These are phyloP conservation scores for Cephus pygmeus DNA, from an alignment of 2,888 invertebrate species.

Conservation along the genomic window DNA sequence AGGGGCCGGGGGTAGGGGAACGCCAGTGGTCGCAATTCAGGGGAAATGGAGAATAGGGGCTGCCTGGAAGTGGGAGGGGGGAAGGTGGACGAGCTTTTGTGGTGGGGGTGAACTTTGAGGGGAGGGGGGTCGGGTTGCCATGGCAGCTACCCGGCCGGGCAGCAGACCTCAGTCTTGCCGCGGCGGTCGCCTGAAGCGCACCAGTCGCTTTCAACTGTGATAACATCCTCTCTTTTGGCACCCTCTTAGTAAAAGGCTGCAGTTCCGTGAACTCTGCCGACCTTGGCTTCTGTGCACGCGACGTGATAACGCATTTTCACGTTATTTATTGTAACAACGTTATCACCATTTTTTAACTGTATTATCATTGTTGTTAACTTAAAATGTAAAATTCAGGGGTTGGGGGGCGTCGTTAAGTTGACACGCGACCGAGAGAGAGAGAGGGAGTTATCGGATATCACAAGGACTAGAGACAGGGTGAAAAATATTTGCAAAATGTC, in stretches of 20 bases:
- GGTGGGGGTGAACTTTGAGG: background rate
- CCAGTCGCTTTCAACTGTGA: slow-evolving; percentile 27
- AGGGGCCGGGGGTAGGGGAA: too few relatives aligned
- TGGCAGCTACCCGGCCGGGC: slow-evolving; percentile 64
- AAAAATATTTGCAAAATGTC: too few relatives aligned
- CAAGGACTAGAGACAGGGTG: too few relatives aligned
- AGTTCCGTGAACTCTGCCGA: background rate
- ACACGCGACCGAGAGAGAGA: slow-evolving; percentile 3
- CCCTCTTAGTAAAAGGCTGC: background rate
- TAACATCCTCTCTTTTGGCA: slow-evolving; percentile 8
- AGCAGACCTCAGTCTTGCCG: slow-evolving; percentile 61
- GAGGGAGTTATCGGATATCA: background rate
- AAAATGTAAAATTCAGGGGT: background rate
- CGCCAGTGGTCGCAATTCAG: too few relatives aligned
- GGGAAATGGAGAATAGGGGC: too few relatives aligned
- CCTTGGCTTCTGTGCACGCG: slow-evolving; percentile 22
- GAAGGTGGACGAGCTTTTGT: too few relatives aligned
- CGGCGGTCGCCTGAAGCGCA: slow-evolving; percentile 57
- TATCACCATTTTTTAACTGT: too few relatives aligned
- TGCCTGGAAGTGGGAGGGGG: too few relatives aligned
- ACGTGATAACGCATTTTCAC: too few relatives aligned
- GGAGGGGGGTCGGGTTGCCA: slow-evolving; percentile 54
- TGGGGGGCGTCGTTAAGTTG: background rate
- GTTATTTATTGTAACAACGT: too few relatives aligned
- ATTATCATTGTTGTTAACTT: background rate